These are phyloP conservation scores for Salminus brasiliensis DNA, from an alignment of 2,113 vertebrate genomes.

Conservation along the genomic window DNA sequence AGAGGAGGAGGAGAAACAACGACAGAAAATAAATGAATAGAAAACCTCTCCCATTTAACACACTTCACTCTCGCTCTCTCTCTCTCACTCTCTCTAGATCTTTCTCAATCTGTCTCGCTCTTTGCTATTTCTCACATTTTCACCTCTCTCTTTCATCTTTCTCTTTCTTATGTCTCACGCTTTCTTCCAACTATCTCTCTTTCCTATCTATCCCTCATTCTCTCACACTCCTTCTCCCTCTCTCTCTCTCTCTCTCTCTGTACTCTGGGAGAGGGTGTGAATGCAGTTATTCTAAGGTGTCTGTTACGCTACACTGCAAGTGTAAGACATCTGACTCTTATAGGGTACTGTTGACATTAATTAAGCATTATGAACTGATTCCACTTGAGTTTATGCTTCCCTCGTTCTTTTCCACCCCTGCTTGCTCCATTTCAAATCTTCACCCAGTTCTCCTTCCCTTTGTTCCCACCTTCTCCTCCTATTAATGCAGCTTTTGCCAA, in stretches of 20 bases:
- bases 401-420: neutral
- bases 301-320: conserved; percentile 4
- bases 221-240: neutral
- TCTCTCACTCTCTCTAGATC: conserved; percentile 22
- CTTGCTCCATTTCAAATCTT: neutral
- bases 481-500: neutral
- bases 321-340: conserved; percentile 45
- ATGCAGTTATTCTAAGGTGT: conserved; percentile 39
- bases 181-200: neutral
- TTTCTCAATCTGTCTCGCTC: neutral
- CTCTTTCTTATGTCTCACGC: neutral
- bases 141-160: neutral
- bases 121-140: neutral
- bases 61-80: neutral
- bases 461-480: neutral
- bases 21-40: conserved; percentile 38
- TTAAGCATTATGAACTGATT: conserved; percentile 50
- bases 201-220: neutral
- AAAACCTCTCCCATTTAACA: conserved; percentile 43
- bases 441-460: neutral
- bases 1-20: conserved; percentile 28
- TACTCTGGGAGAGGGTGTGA: conserved; percentile 20
- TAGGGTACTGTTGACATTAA: conserved; percentile 49
- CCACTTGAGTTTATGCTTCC: neutral
- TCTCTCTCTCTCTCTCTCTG: neutral